Base-by-base conservation (phyloP, 2,888 invertebrate genomes). In the Epistrophe grossulariae region DNA sequence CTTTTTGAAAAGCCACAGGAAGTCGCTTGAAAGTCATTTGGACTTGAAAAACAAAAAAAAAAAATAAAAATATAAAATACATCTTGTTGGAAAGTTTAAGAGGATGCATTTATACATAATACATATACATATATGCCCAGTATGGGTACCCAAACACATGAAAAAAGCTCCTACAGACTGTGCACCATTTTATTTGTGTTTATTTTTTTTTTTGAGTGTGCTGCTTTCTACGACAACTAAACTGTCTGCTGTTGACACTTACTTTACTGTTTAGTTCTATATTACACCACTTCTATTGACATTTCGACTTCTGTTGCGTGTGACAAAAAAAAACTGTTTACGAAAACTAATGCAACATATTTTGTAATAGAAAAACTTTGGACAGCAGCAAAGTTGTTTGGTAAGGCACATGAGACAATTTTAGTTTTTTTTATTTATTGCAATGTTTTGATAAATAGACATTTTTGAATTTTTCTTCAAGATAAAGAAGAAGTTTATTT, bases 191-290 rank as follows among this genome's bases (percentile, higher is more conserved):
- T 15, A 13, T 2, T 62, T 43, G 4, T 45, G 35, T 35, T 35
- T 35, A 9, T 35, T 7, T 64, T 4, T 43, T 2, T 62, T 24
- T 13, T 24, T 40, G 8, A 40, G 17, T 40, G 24, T 62, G 24
- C 24, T 24, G 24, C 19, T 24, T 17, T 40, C 3, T 11, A 28
- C 0, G 64, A 64, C 24, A 52, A 38, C 38, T 38, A n/a, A 40
- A 68, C 66, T 68, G 73, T 52, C 40, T 74, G 73, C 17, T 71
- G 71, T 43, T 77, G 81, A 77, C 81, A 77, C 35, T 76, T 55
- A 77, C 35, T 76, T 57, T 43, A 64, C 48, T 77, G 45, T 80
- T 62, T 24, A 8, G 40, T 28, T 62, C 40, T 11, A 15, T 11
- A 15, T 55, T 31, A 31, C 43, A 70, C 19, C 6, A 45, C 28